phyloP scores from a whole-genome alignment of 2,888 invertebrate species.

The Ectemnius cavifrons region DNA sequence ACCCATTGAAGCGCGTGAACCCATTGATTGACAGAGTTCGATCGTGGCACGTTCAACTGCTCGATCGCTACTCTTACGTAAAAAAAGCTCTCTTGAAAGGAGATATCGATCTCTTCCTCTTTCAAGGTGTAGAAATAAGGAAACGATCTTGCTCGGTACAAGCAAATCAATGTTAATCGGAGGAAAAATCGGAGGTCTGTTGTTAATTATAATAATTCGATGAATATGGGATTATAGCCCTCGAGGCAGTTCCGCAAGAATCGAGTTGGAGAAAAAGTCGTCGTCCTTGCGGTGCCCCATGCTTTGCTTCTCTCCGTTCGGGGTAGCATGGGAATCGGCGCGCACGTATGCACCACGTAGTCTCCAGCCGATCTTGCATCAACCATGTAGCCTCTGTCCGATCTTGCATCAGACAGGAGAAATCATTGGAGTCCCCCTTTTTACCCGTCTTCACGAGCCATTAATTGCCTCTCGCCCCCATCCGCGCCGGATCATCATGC shows the following conservation, averaged over 20 bases:
- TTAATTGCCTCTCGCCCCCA: background rate
- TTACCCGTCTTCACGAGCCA: conserved; percentile 1
- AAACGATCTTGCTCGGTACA: conserved; percentile 5
- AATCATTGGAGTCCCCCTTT: conserved; percentile 29
- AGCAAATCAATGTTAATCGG: conserved; percentile 8
- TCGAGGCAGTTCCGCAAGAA: conserved; percentile 16
- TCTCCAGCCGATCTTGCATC: conserved; percentile 47
- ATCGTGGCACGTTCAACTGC: conserved; percentile 8
- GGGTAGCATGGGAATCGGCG: conserved; percentile 11
- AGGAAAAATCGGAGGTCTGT: background rate
- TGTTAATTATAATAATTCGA: conserved; percentile 44
- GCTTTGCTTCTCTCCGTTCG: conserved; percentile 21
- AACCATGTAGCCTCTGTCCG: conserved; percentile 26
- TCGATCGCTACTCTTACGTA: background rate
- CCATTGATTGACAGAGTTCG: conserved; percentile 19
- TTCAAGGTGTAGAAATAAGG: conserved; percentile 19
- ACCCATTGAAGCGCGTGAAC: conserved; percentile 29
- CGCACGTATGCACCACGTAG: conserved; percentile 32
- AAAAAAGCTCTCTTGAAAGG: too few relatives aligned
- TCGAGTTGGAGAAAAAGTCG: conserved; percentile 32
- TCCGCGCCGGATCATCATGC: background rate
- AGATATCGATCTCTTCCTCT: too few relatives aligned
- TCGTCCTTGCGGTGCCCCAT: conserved; percentile 42
- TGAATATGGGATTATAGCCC: conserved; percentile 36
- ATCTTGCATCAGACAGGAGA: conserved; percentile 5